Base-by-base conservation (phyloP, 2,797 vertebrate genomes). In the Crocidura indochinensis region DNA sequence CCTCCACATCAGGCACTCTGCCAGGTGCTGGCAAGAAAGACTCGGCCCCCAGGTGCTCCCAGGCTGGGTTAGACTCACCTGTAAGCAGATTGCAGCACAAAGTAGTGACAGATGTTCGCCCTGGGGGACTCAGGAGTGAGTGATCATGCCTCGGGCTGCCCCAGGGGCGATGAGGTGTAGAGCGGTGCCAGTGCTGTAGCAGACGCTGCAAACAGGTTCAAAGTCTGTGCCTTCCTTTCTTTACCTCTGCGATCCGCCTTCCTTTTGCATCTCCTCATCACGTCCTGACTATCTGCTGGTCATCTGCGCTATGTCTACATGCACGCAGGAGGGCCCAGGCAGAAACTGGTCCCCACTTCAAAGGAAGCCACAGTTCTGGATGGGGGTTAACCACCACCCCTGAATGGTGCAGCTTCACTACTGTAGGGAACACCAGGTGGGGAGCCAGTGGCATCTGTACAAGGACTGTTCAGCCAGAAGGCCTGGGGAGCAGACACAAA, bases 101-200 rank as follows among this genome's bases (percentile, higher is more conserved):
- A 88, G 90, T 0, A 46, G 53, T 64, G 91, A 94, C 92, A 96
- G 94, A 74, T 88, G 94, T 95, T 94, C 92, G 90, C 95, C 88
- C 91, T 67, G 44, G 74, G 95, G 94, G 92, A 72, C 90, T 89
- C 10, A 0, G 87, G 87, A 94, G 65, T 68, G 85, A 90, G 46
- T 51, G 90, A 69, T 27, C 47, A 69, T 72, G 94, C 96, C 91
- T 22, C 73, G 74, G 92, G 91, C 51, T 19, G 11, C 77, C 80
- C 91, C 44, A 2, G 68, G 90, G 94, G 92, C 83, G 12, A 22
- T 0, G 24, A 92, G 91, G 86, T 60, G 56, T 15, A 0, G 87
- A 84, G 44, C 44, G 6, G 0, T 47, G 29, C 7, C 0, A 74
- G 73, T 14, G 44, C 91, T 49, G 31, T 19, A 72, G 53, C 85